Evolutionary conservation across 2,113 vertebrate species (phyloP), one percentile per base, ranked within the genome.

Genomic region (Dicrurus megarhynchus): DNA sequence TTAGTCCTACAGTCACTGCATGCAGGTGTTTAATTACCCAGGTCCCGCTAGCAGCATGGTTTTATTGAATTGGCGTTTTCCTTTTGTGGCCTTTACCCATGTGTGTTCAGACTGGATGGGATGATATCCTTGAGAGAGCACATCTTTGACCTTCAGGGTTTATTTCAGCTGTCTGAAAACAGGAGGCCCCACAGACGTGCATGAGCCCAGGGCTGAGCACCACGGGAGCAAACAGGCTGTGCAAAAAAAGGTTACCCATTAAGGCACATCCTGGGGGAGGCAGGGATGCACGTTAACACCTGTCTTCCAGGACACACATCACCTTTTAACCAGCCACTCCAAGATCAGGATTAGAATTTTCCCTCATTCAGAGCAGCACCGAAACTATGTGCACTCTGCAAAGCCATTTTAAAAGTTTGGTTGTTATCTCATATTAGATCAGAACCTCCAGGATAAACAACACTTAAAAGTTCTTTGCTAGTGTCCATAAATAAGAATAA

Each of bases 101-200:
- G 61, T 20, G 67, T 44, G 32, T 3, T 87, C 55, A 70, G 73
- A 49, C 42, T 69, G 28, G 61, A 37, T 33, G 74, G 35, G 44
- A 19, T 37, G 24, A 27, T 56, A 23, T 33, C 64, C 42, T 63
- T 57, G 73, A 56, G 42, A 65, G 16, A 60, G 23, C 33, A 44
- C 17, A 28, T 44, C 55, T 79, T n/a, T 82, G 52, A 59, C 35
- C 69, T 84, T 60, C 47, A 64, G 42, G 56, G 27, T 79, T 93
- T 47, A 39, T 75, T 93, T 79, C 46, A 76, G 35, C 42, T 26
- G 5, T 24, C 44, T 77, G 68, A 27, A 52, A 49, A 63, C 18
- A 60, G 41, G 49, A 0, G 0, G 61, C 24, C 8, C 17, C 19
- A 1, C 26, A 50, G 15, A 13, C 0, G 0, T 1, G 6, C 27